Evolutionary conservation across 2,797 vertebrate genomes (phyloP), one percentile per base, ranked within the genome.

Genomic region (Lophotriccus pileatus): DNA sequence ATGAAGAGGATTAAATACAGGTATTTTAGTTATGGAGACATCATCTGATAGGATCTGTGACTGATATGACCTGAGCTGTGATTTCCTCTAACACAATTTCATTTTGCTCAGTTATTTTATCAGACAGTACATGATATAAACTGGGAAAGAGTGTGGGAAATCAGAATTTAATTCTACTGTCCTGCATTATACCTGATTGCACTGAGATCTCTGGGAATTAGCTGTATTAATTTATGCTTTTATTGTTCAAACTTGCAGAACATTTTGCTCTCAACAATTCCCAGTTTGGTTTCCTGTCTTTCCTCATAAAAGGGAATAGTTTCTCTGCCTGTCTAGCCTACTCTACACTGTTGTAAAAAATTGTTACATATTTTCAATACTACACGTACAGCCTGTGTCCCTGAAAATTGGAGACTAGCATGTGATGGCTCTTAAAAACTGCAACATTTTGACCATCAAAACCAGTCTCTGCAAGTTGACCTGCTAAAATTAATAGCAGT

Each of bases 1-100:
- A 63, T 49, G 91, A 92, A 94, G 88, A 91, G 43, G 64, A 52
- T 95, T 41, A 77, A 93, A 67, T 94, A 86, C 49, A 63, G 62
- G 34, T 74, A 32, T 83, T 90, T 89, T 73, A 87, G 46, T n/a
- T 86, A 76, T 83, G 85, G 86, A 89, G 20, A 67, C 2, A 1
- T 52, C 49, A 78, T 82, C 82, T 95, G 75, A 73, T 47, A 2
- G 14, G 50, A 67, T 84, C 43, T 86, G 5, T 5, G 22, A 36
- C 55, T 80, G 53, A 12, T 63, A 30, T 52, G 52, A 50, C 15
- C 34, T 73, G 46, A 30, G 9, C 84, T 91, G 43, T 76, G 59
- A 59, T 70, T 79, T 95, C n/a, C 43, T 89, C 3, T 28, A 74
- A 6, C 36, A 43, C 43, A 66, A 12, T 25, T 88, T 79, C 36